Evolutionary conservation across 2,113 vertebrate genomes (phyloP), one percentile per base, ranked within the genome.

Genomic region (Crypturellus undulatus): DNA sequence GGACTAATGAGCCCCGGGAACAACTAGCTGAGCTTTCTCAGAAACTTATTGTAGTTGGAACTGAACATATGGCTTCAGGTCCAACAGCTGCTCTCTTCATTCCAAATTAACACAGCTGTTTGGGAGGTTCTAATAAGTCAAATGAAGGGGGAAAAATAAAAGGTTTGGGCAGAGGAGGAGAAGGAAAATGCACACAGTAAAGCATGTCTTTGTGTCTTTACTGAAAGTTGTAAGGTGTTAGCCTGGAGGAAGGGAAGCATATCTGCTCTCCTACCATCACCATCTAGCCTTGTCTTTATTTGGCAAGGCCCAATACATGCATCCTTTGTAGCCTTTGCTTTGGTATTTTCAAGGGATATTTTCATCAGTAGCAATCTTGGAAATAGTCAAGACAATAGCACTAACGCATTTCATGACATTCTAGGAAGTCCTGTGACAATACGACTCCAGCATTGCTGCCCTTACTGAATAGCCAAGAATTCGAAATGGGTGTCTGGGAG

Each of bases 81-180:
- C 80, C 90, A 88, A 30, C 91, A 91, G 73, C 90, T 95, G 95
- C 36, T 96, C 54, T 73, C 54, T 70, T 80, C 10, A 77, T 87
- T 90, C 42, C 45, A 77, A 83, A 94, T 90, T 90, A 96, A 83
- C 60, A 83, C 32, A 64, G 43, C 3, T 90, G 87, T 79, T 91
- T 64, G 6, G 17, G 63, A 87, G 43, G 67, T 88, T 90, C n/a
- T 81, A 87, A 12, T 78, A 82, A 73, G 79, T 77, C 63, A 59
- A 77, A 88, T 34, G 28, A 89, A 72, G 8, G 22, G 38, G 38
- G 26, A 11, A 87, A 87, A 88, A 56, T 6, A 38, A 11, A 64
- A 62, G 8, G 3, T 18, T 38, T 13, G 47, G 22, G 2, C 3
- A 89, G 22, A 83, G 3, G 1, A 65, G 10, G 22, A 59, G 4